Base-by-base conservation (phyloP, 64 coral and sea anemone species). In the Dendronephthya gigantea region DNA sequence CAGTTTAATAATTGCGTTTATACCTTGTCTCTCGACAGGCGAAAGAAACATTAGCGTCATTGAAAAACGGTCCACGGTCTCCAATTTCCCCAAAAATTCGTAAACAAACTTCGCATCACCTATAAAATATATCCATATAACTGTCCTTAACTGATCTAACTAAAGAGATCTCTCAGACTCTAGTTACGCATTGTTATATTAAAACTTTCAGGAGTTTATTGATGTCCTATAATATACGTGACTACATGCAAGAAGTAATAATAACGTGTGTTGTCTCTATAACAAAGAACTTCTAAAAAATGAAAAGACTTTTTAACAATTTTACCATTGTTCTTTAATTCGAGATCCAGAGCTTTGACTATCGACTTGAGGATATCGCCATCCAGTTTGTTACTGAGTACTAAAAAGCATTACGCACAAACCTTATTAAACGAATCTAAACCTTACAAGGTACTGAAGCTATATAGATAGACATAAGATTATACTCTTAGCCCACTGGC, bases 301-400 rank as follows among this genome's bases (percentile, higher is more conserved):
- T n/a, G n/a, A n/a, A n/a, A n/a, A 88, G 49, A 92, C 90, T 87
- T 55, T 68, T 68, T 25, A 0, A 0, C 9, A 16, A 72, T 41
- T 75, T 31, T 72, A 89, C 88, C 88, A 68, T 89, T 65, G 41
- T 88, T 91, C 9, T 88, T 72, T 49, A 96, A 34, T 48, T 89
- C 88, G 23, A 88, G 82, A 25, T 47, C 30, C 7, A 96, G 50
- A 5, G 89, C 94, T 49, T 75, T 84, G 23, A 93, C 59, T 23
- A 96, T 90, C 83, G 30, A 86, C 32, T 81, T 92, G 7, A 96
- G 35, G 86, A 96, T 96, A 37, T 92, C 83, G 0, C 91, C 94
- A 68, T 96, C 94, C 51, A 96, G 49, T 40, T 92, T 93, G 86
- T 96, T 96, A 36, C 90, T 92, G 16, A 96, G 83, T 68, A 96